Percentiles rank a stretch among this genome's conserved stretches.
Evolutionary conservation across 2,113 vertebrate species (phyloP).

Genomic region (Prolemur simus): DNA sequence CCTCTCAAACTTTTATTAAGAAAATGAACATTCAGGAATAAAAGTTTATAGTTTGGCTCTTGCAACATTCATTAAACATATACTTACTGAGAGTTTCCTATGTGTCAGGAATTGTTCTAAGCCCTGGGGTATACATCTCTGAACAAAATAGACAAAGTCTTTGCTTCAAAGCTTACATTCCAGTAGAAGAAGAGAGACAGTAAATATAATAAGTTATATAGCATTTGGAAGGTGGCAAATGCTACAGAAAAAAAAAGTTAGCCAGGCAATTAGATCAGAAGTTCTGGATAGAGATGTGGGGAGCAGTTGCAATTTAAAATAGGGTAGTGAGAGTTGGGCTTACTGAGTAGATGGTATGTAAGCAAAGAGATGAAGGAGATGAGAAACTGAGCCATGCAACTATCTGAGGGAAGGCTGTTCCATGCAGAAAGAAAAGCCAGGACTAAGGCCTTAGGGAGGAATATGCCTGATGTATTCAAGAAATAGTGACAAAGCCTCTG

Average conservation of each 20-base stretch:
- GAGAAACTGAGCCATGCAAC: not conserved
- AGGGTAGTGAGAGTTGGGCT: not conserved
- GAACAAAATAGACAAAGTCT: conserved; percentile 4
- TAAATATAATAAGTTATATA: not conserved
- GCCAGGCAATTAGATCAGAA: not conserved
- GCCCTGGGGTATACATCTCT: not conserved
- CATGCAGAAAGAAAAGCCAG: not conserved
- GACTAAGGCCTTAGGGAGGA: not conserved
- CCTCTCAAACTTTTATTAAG: not conserved
- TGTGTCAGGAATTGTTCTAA: not conserved
- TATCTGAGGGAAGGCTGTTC: not conserved
- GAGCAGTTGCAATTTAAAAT: not conserved
- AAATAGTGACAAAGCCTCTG: not conserved
- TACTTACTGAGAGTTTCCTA: conserved; percentile 17
- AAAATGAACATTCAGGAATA: conserved; percentile 21
- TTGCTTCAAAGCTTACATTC: not conserved
- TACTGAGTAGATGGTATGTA: not conserved
- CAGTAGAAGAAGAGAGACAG: not conserved
- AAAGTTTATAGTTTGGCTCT: conserved; percentile 42
- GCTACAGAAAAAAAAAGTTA: not conserved
- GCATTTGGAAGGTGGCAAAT: conserved; percentile 30
- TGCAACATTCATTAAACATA: not conserved
- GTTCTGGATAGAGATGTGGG: not conserved
- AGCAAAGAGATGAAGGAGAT: not conserved
- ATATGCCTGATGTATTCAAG: not conserved